Conservation (phyloP, 2,797 vertebrate species). For the Tapirus indicus region DNA sequence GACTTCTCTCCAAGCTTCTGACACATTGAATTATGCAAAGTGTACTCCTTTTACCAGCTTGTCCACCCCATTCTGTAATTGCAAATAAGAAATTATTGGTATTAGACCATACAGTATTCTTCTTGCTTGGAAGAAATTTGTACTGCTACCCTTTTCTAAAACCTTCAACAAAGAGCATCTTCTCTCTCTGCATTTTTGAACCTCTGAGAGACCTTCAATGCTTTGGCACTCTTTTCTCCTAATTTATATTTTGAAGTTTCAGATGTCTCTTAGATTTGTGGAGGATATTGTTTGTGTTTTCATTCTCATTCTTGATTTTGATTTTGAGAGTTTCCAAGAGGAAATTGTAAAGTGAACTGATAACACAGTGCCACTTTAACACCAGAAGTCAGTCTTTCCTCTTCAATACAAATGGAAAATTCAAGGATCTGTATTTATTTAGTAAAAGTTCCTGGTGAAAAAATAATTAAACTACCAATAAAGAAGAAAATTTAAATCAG, state of each 20-base stretch:
- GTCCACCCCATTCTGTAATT: neutral
- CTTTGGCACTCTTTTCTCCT: neutral
- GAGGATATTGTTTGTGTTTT: neutral
- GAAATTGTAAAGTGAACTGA: neutral
- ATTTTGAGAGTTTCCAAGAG: neutral
- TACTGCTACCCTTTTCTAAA: neutral
- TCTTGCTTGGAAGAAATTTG: neutral
- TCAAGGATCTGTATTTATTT: neutral
- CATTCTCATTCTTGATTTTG: conserved; percentile 5
- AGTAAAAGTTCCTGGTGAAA: neutral
- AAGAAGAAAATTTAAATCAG: neutral
- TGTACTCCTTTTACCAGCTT: neutral
- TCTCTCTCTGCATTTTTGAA: neutral
- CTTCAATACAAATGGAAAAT: neutral
- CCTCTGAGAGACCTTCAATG: neutral
- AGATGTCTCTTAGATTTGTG: neutral
- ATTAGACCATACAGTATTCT: neutral
- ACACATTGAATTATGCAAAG: neutral
- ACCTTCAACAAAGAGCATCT: neutral
- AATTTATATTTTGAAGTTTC: neutral
- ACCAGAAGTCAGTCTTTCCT: neutral
- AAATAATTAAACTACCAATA: neutral
- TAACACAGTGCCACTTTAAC: neutral
- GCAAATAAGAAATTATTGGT: neutral
- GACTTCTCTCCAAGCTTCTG: neutral